These are phyloP conservation scores for Cryptocephalus primarius DNA, from an alignment of 2,888 invertebrate genomes.

Conservation along the genomic window DNA sequence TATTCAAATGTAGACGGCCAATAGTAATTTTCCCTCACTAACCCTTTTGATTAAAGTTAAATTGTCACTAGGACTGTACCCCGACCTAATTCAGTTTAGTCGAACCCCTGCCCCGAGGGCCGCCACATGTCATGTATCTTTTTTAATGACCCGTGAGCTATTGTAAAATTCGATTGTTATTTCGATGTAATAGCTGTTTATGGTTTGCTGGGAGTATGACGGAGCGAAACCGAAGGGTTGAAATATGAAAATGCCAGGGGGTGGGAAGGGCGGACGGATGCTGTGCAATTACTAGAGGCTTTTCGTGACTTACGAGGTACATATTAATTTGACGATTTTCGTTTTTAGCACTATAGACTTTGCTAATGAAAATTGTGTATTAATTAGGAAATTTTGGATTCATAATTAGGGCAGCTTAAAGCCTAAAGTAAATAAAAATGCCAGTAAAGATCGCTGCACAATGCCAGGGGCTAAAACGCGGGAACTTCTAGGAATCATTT, in stretches of 20 bases:
- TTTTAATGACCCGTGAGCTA: constrained; percentile 16
- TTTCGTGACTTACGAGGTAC: background rate
- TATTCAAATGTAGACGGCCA: too few species aligned
- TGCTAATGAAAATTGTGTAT: too few species aligned
- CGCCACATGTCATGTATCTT: constrained; percentile 17
- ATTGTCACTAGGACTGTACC: constrained; percentile 6
- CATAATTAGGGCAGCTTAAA: too few species aligned
- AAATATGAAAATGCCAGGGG: background rate
- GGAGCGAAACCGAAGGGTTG: constrained; percentile 3
- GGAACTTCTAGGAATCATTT: too few species aligned
- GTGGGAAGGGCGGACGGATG: background rate
- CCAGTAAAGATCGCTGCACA: too few species aligned
- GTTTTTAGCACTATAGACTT: too few species aligned
- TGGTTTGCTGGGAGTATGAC: constrained; percentile 4
- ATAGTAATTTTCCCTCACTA: too few species aligned
- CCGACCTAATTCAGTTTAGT: constrained; percentile 12
- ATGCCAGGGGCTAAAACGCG: too few species aligned
- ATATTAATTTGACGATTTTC: too few species aligned
- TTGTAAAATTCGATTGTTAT: constrained; percentile 15
- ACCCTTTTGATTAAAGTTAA: background rate
- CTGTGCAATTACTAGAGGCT: background rate
- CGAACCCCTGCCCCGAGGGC: constrained; percentile 11
- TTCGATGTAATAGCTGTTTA: constrained; percentile 8
- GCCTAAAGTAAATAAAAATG: too few species aligned
- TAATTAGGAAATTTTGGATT: too few species aligned